These are phyloP conservation scores for Berghia stephanieae DNA, from an alignment of 1,140 invertebrate species.

Conservation along the genomic window DNA sequence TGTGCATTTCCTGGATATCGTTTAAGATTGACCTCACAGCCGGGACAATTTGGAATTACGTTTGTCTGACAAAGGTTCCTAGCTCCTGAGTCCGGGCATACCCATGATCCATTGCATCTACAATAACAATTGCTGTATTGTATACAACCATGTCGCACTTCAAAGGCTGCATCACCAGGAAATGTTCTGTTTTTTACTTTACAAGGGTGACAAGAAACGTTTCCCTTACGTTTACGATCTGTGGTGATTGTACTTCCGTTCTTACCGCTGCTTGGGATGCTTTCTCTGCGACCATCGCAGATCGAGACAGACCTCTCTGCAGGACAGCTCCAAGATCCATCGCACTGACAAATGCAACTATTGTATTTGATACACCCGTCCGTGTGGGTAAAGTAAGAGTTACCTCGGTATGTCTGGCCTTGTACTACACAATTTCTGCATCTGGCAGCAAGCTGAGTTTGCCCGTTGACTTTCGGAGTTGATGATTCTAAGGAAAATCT, in stretches of 20 bases:
- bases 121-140: conserved; percentile 36
- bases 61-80: neutral
- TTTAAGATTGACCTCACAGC: no score
- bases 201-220: neutral
- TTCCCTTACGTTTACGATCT: neutral
- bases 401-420: conserved; percentile 40
- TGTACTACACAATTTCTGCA: conserved; percentile 43
- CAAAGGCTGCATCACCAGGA: conserved; percentile 36
- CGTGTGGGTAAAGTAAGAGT: conserved; percentile 41
- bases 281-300: no score
- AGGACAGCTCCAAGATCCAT: conserved; percentile 48
- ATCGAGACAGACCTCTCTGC: conserved; percentile 37
- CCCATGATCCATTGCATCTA: conserved; percentile 39
- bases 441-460: no score
- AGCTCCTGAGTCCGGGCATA: conserved; percentile 31
- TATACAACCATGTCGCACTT: conserved; percentile 21
- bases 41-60: no score
- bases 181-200: neutral
- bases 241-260: conserved; percentile 8
- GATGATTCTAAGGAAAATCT: conserved; percentile 6
- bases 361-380: conserved; percentile 38
- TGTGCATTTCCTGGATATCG: no score
- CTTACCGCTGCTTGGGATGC: conserved; percentile 6
- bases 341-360: conserved; percentile 47
- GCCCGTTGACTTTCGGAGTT: no score